These are phyloP conservation scores for Spodoptera litura DNA, from an alignment of 1,140 invertebrate species.

Conservation along the genomic window DNA sequence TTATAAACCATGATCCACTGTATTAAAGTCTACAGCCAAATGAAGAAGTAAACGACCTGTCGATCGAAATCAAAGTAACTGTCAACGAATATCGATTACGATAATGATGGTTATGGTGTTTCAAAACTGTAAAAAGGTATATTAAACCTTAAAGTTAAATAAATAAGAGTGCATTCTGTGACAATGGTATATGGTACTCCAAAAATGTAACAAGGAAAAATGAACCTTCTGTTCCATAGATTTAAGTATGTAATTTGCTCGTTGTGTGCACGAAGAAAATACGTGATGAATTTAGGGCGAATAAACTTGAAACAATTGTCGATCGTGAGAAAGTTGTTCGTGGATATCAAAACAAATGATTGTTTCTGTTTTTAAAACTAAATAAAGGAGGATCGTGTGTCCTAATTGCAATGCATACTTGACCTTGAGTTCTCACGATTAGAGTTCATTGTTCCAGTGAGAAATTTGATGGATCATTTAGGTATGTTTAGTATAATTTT, in stretches of 20 bases:
- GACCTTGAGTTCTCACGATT: constrained; percentile 28
- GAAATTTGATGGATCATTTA: too few species aligned
- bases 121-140: constrained; percentile 26
- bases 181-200: too few species aligned
- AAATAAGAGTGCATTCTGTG: not conserved
- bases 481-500: too few species aligned
- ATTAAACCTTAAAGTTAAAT: not conserved
- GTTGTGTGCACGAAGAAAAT: not conserved
- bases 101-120: constrained; percentile 29
- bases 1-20: constrained; percentile 16
- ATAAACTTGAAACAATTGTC: constrained; percentile 11
- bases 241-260: not conserved
- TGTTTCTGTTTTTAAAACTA: constrained; percentile 9
- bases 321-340: constrained; percentile 37
- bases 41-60: constrained; percentile 27
- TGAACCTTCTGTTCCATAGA: too few species aligned
- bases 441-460: constrained; percentile 10
- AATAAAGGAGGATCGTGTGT: not conserved
- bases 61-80: constrained; percentile 59
- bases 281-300: constrained; percentile 22
- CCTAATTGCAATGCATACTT: not conserved
- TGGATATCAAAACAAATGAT: constrained; percentile 27
- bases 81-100: constrained; percentile 55
- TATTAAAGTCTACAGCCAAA: constrained; percentile 11
- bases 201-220: too few species aligned